Evolutionary conservation across 1,140 invertebrate genomes (phyloP).

Genomic region (Aphelinus certus): DNA sequence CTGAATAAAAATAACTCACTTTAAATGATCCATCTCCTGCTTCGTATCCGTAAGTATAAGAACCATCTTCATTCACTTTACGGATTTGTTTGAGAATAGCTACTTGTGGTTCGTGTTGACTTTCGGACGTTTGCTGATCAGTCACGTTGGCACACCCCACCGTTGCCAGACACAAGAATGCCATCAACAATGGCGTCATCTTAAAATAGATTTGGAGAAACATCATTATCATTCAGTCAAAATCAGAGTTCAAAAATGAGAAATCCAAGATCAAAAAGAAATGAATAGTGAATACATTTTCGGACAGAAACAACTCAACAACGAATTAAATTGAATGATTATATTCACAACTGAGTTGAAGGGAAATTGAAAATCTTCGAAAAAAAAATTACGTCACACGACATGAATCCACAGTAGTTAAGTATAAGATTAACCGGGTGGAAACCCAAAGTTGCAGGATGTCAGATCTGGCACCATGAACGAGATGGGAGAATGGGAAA

Average conservation of each 20-base stretch:
- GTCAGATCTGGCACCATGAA: no score
- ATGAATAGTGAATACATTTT: not conserved
- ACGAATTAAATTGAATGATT: no score
- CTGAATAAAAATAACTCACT: slow-evolving; percentile 48
- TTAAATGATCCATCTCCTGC: slow-evolving; percentile 86
- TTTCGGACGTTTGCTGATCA: slow-evolving; percentile 63
- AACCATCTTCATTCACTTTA: slow-evolving; percentile 83
- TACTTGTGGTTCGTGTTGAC: slow-evolving; percentile 63
- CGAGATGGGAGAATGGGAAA: no score
- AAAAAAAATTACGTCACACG: no score
- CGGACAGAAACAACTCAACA: no score
- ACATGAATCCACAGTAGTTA: no score
- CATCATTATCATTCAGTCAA: not conserved
- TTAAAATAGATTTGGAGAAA: slow-evolving; percentile 46
- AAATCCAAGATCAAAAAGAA: not conserved
- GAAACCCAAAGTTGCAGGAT: no score
- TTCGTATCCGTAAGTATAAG: slow-evolving; percentile 87
- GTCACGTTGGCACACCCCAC: slow-evolving; percentile 61
- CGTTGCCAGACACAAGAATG: slow-evolving; percentile 60
- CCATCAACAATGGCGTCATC: slow-evolving; percentile 65
- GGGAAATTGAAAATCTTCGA: no score
- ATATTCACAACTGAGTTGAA: no score
- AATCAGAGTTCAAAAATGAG: not conserved
- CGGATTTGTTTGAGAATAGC: slow-evolving; percentile 80
- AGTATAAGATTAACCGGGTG: no score